Percentiles rank a stretch among this genome's conserved stretches.
These are phyloP conservation scores for human (Homo sapiens) DNA, from an alignment of 2,113 vertebrate species.

Conservation along the genomic window GRCh38 chr16:81621501-81622000, in stretches of 20 bases:
- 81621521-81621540: background rate
- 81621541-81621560: accelerated
- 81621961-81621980: background rate
- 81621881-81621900: background rate
- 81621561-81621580: accelerated
- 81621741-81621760: background rate
- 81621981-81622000: background rate
- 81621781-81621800: background rate
- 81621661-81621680: background rate
- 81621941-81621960: background rate
- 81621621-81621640: background rate
- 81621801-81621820: background rate
- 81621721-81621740: accelerated
- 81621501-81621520: accelerated
- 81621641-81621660: accelerated
- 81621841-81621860: background rate
- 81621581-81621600: accelerated
- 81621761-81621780: accelerated
- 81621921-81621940: background rate
- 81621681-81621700: background rate
- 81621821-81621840: background rate
- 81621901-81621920: background rate
- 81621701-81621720: background rate
- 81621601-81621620: no score
- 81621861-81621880: background rate